Percentiles rank a stretch among this genome's conserved stretches.
phyloP scores from a whole-genome alignment of 2,797 vertebrate genomes.

The Chiroxiphia lanceolata region DNA sequence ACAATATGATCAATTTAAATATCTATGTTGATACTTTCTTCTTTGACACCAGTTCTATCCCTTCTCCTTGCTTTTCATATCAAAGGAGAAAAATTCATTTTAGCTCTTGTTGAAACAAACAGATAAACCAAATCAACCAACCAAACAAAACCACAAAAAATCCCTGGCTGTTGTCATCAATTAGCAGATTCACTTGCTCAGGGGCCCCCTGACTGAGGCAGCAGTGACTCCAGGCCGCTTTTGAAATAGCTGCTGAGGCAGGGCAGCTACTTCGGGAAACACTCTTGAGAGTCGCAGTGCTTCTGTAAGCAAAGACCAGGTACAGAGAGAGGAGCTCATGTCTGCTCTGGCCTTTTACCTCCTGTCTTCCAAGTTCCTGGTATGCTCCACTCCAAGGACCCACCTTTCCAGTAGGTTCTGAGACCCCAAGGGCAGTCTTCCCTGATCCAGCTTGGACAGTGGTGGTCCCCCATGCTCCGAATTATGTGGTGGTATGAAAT shows the following conservation, averaged over 20 bases:
- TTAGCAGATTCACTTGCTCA: not conserved
- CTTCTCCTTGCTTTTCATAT: not conserved
- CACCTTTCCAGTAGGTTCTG: not conserved
- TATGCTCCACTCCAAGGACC: not conserved
- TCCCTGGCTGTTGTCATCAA: not conserved
- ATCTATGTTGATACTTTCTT: not conserved
- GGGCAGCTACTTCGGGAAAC: not conserved
- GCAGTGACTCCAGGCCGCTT: not conserved
- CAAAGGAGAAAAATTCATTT: not conserved
- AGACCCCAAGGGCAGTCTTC: not conserved
- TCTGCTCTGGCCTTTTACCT: not conserved
- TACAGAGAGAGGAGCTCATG: not conserved
- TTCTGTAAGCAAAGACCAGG: not conserved
- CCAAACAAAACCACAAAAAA: fast-evolving
- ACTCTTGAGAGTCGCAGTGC: not conserved
- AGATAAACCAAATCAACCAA: not conserved
- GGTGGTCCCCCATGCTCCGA: not conserved
- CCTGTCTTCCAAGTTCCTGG: not conserved
- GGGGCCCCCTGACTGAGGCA: not conserved
- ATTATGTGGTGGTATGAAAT: not conserved
- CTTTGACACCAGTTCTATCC: not conserved
- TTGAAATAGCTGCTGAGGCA: not conserved
- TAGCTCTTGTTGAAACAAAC: not conserved
- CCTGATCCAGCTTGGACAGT: not conserved
- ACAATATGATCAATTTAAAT: not conserved